Evolutionary conservation across 2,113 vertebrate genomes (phyloP).

Genomic region (Neolamprologus hecqui): DNA sequence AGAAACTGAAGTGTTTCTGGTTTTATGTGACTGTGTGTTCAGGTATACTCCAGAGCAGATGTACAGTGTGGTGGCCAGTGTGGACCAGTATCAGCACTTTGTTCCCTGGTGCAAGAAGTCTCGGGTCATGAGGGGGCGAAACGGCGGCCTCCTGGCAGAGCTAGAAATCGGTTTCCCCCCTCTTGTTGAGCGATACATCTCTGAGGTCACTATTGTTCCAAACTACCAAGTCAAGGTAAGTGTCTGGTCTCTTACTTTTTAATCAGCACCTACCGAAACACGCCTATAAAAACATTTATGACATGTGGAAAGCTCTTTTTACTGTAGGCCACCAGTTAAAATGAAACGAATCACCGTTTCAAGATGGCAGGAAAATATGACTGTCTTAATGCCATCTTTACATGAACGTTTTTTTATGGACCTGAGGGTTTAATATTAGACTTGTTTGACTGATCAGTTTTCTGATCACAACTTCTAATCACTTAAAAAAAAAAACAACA

Average conservation of each 20-base stretch:
- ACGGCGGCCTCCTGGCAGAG: constrained; percentile 32
- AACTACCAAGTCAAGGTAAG: constrained; percentile 71
- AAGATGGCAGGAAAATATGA: not conserved
- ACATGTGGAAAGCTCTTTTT: not conserved
- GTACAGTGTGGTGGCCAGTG: constrained; percentile 66
- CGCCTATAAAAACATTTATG: not conserved
- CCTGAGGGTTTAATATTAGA: not conserved
- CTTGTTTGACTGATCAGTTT: not conserved
- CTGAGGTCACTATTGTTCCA: constrained; percentile 67
- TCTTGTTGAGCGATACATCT: constrained; percentile 67
- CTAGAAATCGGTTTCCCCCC: constrained; percentile 77
- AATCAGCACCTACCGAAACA: not conserved
- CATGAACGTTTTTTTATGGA: not conserved
- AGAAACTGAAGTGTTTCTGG: not conserved
- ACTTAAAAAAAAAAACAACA: not conserved
- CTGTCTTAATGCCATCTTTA: not conserved
- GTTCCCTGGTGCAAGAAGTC: constrained; percentile 78
- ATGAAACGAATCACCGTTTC: fast-evolving
- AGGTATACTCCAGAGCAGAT: constrained; percentile 74
- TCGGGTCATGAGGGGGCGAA: constrained; percentile 27
- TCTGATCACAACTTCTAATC: not conserved
- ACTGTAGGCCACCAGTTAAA: not conserved
- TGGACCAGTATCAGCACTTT: constrained; percentile 71
- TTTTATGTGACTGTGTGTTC: not conserved
- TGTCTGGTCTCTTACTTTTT: not conserved